These are phyloP conservation scores for Cryptotis parvus DNA, from an alignment of 2,113 vertebrate species.

Conservation along the genomic window DNA sequence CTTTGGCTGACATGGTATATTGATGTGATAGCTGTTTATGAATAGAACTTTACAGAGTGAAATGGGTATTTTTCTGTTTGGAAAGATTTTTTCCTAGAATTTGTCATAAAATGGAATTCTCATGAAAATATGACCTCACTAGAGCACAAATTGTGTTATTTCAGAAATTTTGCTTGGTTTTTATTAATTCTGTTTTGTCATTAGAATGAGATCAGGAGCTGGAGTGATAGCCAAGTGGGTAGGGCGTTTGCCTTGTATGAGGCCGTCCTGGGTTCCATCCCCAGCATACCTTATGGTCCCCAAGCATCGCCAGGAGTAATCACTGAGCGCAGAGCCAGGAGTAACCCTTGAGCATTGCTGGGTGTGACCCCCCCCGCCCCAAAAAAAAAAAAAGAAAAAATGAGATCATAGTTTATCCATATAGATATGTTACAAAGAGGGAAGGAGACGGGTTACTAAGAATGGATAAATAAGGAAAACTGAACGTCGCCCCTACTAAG, in stretches of 20 bases:
- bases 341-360: no score
- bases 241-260: no score
- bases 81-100: neutral
- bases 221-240: no score
- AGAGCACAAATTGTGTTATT: slow-evolving; percentile 1
- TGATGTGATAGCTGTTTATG: slow-evolving; percentile 27
- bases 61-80: neutral
- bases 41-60: slow-evolving; percentile 28
- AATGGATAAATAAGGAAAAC: neutral
- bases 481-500: no score
- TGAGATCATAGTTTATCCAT: neutral
- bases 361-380: no score
- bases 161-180: slow-evolving; percentile 9
- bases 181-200: slow-evolving; percentile 1
- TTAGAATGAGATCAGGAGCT: neutral
- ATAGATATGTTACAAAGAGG: neutral
- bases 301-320: no score
- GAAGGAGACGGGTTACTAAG: slow-evolving; percentile 15
- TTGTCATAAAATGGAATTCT: neutral
- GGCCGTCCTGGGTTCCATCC: no score
- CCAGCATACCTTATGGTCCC: no score
- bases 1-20: slow-evolving; percentile 25
- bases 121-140: neutral
- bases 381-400: no score
- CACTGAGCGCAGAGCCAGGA: no score